A percentile compares a stretch with the other conserved stretches of the same genome.
Conservation (phyloP, 2,888 invertebrate genomes). For the Rhodophaea formosa region DNA sequence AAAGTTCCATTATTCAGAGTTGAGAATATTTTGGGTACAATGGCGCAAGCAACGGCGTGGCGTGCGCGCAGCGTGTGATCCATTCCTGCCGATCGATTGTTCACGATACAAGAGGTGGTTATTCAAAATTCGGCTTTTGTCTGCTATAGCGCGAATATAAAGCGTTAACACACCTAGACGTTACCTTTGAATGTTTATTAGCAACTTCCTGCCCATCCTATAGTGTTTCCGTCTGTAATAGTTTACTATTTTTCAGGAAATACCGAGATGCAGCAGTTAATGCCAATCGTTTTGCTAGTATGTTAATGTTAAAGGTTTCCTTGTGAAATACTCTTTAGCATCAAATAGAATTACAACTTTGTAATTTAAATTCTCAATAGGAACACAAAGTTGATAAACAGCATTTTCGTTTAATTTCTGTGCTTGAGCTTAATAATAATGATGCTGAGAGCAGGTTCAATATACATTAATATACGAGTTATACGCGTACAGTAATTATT, state of each 20-base stretch:
- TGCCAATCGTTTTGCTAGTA: background rate
- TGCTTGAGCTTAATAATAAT: background rate
- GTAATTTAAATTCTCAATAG: background rate
- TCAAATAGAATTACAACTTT: background rate
- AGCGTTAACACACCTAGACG: slow-evolving; percentile 62
- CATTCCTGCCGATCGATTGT: slow-evolving; percentile 65
- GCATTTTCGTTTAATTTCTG: background rate
- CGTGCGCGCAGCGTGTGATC: slow-evolving; percentile 77
- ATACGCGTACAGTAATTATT: slow-evolving; percentile 3
- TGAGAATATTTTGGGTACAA: slow-evolving; percentile 64
- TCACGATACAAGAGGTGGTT: slow-evolving; percentile 65
- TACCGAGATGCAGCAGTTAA: background rate
- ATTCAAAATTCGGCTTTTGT: slow-evolving; percentile 71
- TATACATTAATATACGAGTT: slow-evolving; percentile 10
- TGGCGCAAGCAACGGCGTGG: slow-evolving; percentile 54
- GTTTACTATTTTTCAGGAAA: slow-evolving; percentile 34
- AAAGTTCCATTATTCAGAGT: slow-evolving; percentile 67
- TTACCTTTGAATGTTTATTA: slow-evolving; percentile 55
- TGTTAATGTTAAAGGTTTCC: background rate
- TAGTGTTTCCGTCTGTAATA: slow-evolving; percentile 45
- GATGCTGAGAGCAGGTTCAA: slow-evolving; percentile 22
- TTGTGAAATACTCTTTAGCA: background rate
- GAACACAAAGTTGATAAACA: background rate
- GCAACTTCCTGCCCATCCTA: slow-evolving; percentile 64
- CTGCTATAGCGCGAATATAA: slow-evolving; percentile 59